A percentile compares a stretch with the other conserved stretches of the same genome.
phyloP scores from a whole-genome alignment of 2,888 invertebrate species.

The Diplolepis rosae region DNA sequence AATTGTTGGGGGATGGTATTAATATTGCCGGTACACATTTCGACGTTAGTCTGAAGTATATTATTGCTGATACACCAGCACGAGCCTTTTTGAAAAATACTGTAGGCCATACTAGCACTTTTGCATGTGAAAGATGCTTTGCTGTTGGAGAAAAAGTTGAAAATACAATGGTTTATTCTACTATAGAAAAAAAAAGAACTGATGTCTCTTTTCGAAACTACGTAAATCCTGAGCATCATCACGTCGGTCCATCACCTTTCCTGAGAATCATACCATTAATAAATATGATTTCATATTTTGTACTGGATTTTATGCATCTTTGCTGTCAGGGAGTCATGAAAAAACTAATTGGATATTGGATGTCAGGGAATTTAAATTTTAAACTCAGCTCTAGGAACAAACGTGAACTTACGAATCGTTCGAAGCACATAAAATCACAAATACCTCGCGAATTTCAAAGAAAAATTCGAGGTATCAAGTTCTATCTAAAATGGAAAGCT shows the following conservation, averaged over 20 bases:
- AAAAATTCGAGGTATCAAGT: neutral
- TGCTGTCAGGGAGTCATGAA: slow-evolving; percentile 42
- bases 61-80: slow-evolving; percentile 46
- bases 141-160: no score
- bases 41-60: slow-evolving; percentile 40
- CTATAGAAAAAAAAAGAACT: slow-evolving; percentile 40
- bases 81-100: no score
- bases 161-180: no score
- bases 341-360: slow-evolving; percentile 36
- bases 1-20: slow-evolving; percentile 38
- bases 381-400: slow-evolving; percentile 7
- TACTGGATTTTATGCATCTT: slow-evolving; percentile 47
- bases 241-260: slow-evolving; percentile 34
- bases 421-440: neutral
- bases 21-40: slow-evolving; percentile 36
- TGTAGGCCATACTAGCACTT: no score
- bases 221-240: slow-evolving; percentile 38
- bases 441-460: neutral
- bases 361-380: neutral
- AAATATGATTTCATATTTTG: slow-evolving; percentile 41
- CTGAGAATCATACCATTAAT: slow-evolving; percentile 32
- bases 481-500: neutral
- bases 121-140: no score
- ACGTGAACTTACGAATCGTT: neutral
- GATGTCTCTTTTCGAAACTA: slow-evolving; percentile 37